Conservation (phyloP, 2,888 invertebrate species). For the Chaetogeoica ovagalla region DNA sequence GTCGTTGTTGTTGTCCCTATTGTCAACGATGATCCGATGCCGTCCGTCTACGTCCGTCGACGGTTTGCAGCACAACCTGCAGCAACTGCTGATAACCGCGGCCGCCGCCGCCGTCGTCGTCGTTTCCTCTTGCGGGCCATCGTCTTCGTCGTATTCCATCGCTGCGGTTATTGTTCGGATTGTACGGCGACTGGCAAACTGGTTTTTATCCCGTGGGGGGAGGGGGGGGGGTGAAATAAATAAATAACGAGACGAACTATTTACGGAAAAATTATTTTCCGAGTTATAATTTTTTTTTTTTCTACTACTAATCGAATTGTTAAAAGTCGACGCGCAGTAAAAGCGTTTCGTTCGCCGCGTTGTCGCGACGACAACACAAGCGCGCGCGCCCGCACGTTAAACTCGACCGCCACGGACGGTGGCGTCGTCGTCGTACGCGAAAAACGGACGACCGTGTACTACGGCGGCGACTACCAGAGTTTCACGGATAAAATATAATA, state of each 20-base stretch:
- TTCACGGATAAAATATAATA: slow-evolving; percentile 31
- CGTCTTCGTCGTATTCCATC: background rate
- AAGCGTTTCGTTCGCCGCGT: too few relatives aligned
- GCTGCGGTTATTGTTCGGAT: background rate
- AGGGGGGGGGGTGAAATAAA: too few relatives aligned
- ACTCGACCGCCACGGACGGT: background rate
- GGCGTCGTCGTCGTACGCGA: slow-evolving; percentile 17
- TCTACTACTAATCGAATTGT: too few relatives aligned
- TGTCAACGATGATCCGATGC: background rate
- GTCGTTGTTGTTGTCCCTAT: background rate
- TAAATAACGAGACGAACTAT: too few relatives aligned
- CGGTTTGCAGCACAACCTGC: slow-evolving; percentile 27
- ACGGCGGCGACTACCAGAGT: slow-evolving; percentile 34
- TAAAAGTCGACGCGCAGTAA: too few relatives aligned
- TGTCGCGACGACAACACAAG: too few relatives aligned
- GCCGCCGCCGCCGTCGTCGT: too few relatives aligned
- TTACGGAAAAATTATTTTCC: too few relatives aligned
- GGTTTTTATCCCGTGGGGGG: background rate
- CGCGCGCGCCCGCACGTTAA: too few relatives aligned
- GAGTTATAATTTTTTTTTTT: too few relatives aligned
- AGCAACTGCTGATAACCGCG: background rate
- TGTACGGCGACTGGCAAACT: background rate
- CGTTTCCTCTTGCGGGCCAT: background rate
- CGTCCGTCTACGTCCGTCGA: slow-evolving; percentile 6
- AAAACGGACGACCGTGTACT: slow-evolving; percentile 43